Percentiles rank a stretch among this genome's conserved stretches.
These are phyloP conservation scores for Callionymus lyra DNA, from an alignment of 2,113 vertebrate species.

Conservation along the genomic window DNA sequence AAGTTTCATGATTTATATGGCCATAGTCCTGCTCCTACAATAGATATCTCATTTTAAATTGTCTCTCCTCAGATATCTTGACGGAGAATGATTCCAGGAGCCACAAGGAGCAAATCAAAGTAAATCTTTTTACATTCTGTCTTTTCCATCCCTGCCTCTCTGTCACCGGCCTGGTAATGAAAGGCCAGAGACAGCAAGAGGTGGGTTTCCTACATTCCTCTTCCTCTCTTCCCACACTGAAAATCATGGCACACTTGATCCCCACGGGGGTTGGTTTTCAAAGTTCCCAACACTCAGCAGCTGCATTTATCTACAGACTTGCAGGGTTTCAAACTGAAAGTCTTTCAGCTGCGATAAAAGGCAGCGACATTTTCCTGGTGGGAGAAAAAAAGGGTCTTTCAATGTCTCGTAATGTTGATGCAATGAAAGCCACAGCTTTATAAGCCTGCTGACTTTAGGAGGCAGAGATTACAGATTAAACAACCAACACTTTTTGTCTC, in stretches of 20 bases:
- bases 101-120: conserved; percentile 19
- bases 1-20: too few species aligned
- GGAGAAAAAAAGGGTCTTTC: too few species aligned
- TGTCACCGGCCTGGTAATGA: conserved; percentile 37
- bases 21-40: too few species aligned
- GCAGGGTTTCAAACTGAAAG: conserved; percentile 24
- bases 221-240: conserved; percentile 27
- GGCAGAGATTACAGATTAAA: conserved; percentile 4
- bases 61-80: too few species aligned
- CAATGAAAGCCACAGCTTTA: conserved; percentile 10
- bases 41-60: too few species aligned
- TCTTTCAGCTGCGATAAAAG: conserved; percentile 16
- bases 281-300: conserved; percentile 13
- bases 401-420: conserved; percentile 8
- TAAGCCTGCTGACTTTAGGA: conserved; percentile 24
- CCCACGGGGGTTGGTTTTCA: not conserved
- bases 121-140: conserved; percentile 39
- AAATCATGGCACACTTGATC: conserved; percentile 19
- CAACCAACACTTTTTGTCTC: too few species aligned
- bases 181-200: conserved; percentile 24
- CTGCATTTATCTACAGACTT: conserved; percentile 25
- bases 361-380: conserved; percentile 6
- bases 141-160: conserved; percentile 44
- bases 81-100: conserved; percentile 3
- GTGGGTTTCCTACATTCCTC: conserved; percentile 29